Evolutionary conservation across 2,797 vertebrate species (phyloP).

Genomic region (Spondyliosoma cantharus): DNA sequence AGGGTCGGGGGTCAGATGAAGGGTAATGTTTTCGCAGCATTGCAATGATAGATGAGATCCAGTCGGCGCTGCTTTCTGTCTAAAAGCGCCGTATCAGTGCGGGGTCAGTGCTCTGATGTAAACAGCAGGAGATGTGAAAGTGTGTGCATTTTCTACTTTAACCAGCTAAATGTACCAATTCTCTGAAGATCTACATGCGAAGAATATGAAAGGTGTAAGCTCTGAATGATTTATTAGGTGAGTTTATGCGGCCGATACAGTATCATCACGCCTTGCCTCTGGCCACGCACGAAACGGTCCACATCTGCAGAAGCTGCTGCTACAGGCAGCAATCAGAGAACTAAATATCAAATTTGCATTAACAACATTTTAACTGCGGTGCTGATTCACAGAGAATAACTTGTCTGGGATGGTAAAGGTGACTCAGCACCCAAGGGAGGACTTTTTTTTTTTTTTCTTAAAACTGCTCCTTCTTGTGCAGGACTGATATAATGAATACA

Average conservation of each 20-base stretch:
- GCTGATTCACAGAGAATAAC: conserved; percentile 33
- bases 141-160: not conserved
- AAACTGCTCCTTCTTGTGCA: conserved; percentile 28
- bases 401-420: conserved; percentile 40
- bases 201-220: not conserved
- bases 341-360: conserved; percentile 44
- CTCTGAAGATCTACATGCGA: not conserved
- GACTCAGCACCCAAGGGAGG: conserved; percentile 32
- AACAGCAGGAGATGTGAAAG: not conserved
- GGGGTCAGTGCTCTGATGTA: conserved; percentile 11
- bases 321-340: conserved; percentile 27
- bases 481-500: conserved; percentile 18
- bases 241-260: not conserved
- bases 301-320: conserved; percentile 21
- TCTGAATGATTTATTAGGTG: conserved; percentile 18
- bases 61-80: not conserved
- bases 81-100: conserved; percentile 14
- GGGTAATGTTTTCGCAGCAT: not conserved
- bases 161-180: not conserved
- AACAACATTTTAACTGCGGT: conserved; percentile 23
- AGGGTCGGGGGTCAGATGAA: conserved; percentile 5
- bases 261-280: not conserved
- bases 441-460: conserved; percentile 5
- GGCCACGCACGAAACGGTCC: not conserved
- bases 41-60: not conserved